phyloP scores from a whole-genome alignment of 2,113 vertebrate species.

The Tragelaphus buxtoni region DNA sequence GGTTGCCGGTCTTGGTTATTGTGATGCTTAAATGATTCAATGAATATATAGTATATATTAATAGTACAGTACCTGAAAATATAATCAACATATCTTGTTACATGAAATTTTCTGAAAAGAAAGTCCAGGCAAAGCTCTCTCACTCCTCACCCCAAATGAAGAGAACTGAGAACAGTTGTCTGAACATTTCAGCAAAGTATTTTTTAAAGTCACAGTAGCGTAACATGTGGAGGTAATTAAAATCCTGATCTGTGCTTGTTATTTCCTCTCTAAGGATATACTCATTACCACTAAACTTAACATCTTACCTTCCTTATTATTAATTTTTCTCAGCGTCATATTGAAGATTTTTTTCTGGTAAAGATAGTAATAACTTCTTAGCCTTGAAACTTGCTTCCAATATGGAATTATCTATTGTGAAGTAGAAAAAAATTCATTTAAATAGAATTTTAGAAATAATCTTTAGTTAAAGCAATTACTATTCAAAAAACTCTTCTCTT shows the following conservation, averaged over 20 bases:
- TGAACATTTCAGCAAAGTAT: background rate
- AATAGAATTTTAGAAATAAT: conserved; percentile 48
- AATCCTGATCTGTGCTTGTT: background rate
- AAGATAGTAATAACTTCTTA: conserved; percentile 40
- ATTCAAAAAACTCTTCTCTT: background rate
- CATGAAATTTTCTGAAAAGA: background rate
- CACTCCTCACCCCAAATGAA: background rate
- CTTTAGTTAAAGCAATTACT: conserved; percentile 33
- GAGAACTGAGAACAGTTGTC: background rate
- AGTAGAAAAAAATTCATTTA: conserved; percentile 29
- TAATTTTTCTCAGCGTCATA: conserved; percentile 34
- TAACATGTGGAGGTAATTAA: conserved; percentile 34
- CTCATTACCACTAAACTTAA: conserved; percentile 25
- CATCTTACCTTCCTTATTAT: conserved; percentile 45
- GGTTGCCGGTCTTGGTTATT: background rate
- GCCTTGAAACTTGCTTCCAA: conserved; percentile 32
- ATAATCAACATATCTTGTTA: background rate
- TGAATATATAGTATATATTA: background rate
- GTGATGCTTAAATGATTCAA: background rate
- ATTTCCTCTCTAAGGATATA: conserved; percentile 29
- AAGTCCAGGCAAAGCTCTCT: background rate
- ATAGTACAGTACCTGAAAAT: background rate
- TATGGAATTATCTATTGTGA: conserved; percentile 19
- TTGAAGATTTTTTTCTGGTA: conserved; percentile 46
- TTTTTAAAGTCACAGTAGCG: conserved; percentile 17